phyloP scores from a whole-genome alignment of 2,797 vertebrate genomes.

The Morelia viridis region DNA sequence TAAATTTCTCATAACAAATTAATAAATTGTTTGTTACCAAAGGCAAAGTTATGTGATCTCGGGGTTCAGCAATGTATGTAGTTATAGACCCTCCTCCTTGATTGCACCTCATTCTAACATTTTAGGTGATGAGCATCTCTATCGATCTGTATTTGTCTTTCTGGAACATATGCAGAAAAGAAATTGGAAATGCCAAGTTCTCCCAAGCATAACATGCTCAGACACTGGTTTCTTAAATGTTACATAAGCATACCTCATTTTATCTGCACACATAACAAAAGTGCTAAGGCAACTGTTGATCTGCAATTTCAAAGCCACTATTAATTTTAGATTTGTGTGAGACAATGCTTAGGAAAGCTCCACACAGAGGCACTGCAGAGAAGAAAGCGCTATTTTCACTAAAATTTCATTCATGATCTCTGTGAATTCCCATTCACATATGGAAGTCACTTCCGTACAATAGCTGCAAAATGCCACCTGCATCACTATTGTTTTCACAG shows the following conservation, averaged over 20 bases:
- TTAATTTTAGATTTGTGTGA: neutral
- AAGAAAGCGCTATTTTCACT: neutral
- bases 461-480: neutral
- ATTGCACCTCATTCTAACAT: neutral
- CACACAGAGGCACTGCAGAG: neutral
- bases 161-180: neutral
- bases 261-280: neutral
- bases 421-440: neutral
- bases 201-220: neutral
- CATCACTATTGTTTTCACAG: neutral
- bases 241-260: neutral
- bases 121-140: neutral
- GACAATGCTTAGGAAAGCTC: neutral
- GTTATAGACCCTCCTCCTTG: neutral
- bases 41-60: too few relatives aligned
- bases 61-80: neutral
- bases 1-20: slow-evolving; percentile 4
- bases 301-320: neutral
- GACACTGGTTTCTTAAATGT: neutral
- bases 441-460: neutral
- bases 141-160: neutral
- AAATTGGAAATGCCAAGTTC: neutral
- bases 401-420: neutral
- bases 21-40: neutral
- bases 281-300: neutral